Base-by-base conservation (phyloP, 2,797 vertebrate species). In the Mareca penelope region DNA sequence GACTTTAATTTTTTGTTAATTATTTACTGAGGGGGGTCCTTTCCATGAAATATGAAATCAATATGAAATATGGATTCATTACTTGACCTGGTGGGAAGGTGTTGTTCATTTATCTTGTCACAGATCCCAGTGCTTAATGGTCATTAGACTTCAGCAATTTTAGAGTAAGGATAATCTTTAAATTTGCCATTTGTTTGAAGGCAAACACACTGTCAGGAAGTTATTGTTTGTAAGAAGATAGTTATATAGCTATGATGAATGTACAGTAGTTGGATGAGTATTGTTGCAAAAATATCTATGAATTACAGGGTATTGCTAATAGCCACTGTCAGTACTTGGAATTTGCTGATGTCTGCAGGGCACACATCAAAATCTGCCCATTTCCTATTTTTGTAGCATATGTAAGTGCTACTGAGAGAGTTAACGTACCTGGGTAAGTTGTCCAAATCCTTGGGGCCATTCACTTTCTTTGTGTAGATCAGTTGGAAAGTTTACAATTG, bases 381-480 rank as follows among this genome's bases (percentile, higher is more conserved):
- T 16, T 82, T 94, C 37, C 29, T 75, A 39, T 77, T 80, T 67
- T n/a, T 55, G 24, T 29, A 52, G 11, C 16, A 17, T 77, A 57
- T 52, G 2, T 5, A 80, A 71, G 3, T 60, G 52, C 37, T 76
- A 71, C 23, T 56, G 84, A 79, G 67, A 90, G 96, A 89, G 48
- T 24, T 22, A 80, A 87, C 96, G 22, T 96, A 99, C 99, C 98
- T 98, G 98, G 3, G 99, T 98, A 16, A 99, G 98, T 81, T 99
- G 99, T 56, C 99, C 99, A 91, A 99, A 99, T 63, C 99, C 99
- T 56, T 99, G 99, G 2, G 99, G 98, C 99, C 99, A 99, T 60
- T 94, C 97, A 1, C 95, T 98, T 97, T 99, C 99, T 63, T 98
- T 97, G 96, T 99, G 86, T 5, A 97, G 98, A 85, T 99, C 98